A percentile compares a stretch with the other conserved stretches of the same genome.
These are phyloP conservation scores for Muscina levida DNA, from an alignment of 2,888 invertebrate genomes.

Conservation along the genomic window DNA sequence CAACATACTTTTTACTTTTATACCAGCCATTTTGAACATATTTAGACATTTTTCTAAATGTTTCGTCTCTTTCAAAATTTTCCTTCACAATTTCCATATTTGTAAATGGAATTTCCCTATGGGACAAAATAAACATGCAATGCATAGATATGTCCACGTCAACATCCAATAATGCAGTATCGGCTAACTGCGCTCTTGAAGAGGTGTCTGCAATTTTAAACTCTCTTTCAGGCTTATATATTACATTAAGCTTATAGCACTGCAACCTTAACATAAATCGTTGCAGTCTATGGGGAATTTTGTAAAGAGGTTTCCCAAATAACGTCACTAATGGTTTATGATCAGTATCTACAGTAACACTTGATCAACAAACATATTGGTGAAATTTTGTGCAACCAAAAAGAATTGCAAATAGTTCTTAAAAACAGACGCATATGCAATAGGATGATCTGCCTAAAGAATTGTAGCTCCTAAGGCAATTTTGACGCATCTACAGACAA, in stretches of 20 bases:
- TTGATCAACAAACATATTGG: too few species aligned
- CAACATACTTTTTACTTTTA: too few species aligned
- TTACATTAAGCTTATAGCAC: slow-evolving; percentile 54
- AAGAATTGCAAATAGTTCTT: background rate
- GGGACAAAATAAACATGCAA: slow-evolving; percentile 59
- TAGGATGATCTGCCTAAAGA: background rate
- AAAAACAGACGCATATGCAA: background rate
- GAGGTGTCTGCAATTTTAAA: slow-evolving; percentile 77
- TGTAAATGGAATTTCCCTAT: slow-evolving; percentile 46
- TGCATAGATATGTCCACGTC: slow-evolving; percentile 60
- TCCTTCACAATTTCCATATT: slow-evolving; percentile 30
- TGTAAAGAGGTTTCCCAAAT: slow-evolving; percentile 54
- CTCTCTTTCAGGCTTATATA: slow-evolving; percentile 61
- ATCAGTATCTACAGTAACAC: slow-evolving; percentile 51
- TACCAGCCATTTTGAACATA: too few species aligned
- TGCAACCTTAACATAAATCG: slow-evolving; percentile 46
- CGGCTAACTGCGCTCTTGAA: slow-evolving; percentile 78
- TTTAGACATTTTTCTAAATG: slow-evolving; percentile 47
- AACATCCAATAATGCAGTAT: slow-evolving; percentile 48
- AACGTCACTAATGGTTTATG: slow-evolving; percentile 52
- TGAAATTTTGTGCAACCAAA: background rate
- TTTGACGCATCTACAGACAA: too few species aligned
- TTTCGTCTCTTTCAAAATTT: slow-evolving; percentile 17
- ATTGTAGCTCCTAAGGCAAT: background rate
- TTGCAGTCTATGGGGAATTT: slow-evolving; percentile 31